Evolutionary conservation across 2,888 invertebrate species (phyloP).

Genomic region (Octonoba sinensis): DNA sequence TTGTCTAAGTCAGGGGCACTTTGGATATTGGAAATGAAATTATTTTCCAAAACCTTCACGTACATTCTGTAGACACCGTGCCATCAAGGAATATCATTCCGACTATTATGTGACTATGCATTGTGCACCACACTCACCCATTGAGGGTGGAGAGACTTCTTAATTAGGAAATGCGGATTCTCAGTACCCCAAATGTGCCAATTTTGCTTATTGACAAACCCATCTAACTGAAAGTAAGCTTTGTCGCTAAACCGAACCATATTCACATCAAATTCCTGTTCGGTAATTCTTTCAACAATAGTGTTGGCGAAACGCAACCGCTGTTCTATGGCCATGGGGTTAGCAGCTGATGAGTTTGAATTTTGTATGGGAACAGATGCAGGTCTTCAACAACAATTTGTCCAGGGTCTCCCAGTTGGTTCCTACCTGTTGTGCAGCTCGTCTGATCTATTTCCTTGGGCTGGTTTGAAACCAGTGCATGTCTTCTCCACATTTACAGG

Average conservation of each 20-base stretch:
- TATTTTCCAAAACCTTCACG: neutral
- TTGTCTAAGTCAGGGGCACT: too few relatives aligned
- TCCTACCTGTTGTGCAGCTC: too few relatives aligned
- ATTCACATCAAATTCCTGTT: conserved; percentile 8
- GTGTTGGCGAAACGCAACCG: neutral
- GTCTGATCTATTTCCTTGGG: conserved; percentile 17
- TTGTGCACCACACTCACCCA: neutral
- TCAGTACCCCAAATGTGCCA: neutral
- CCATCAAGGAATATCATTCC: neutral
- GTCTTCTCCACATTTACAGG: neutral
- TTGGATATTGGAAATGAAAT: too few relatives aligned
- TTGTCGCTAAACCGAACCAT: too few relatives aligned
- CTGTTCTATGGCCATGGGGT: conserved; percentile 8
- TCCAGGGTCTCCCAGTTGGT: too few relatives aligned
- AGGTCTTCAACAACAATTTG: too few relatives aligned
- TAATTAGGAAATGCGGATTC: neutral
- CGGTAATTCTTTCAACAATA: neutral
- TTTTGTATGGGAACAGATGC: too few relatives aligned
- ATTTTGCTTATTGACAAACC: conserved; percentile 7
- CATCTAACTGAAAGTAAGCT: too few relatives aligned
- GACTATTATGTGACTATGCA: neutral
- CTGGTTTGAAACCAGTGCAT: conserved; percentile 1
- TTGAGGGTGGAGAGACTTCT: conserved; percentile 4
- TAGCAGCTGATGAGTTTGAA: conserved; percentile 12
- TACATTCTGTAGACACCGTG: neutral